Percentiles rank a stretch among this genome's conserved stretches.
phyloP scores from a whole-genome alignment of 2,113 vertebrate genomes.

The Telmatochromis sp. region DNA sequence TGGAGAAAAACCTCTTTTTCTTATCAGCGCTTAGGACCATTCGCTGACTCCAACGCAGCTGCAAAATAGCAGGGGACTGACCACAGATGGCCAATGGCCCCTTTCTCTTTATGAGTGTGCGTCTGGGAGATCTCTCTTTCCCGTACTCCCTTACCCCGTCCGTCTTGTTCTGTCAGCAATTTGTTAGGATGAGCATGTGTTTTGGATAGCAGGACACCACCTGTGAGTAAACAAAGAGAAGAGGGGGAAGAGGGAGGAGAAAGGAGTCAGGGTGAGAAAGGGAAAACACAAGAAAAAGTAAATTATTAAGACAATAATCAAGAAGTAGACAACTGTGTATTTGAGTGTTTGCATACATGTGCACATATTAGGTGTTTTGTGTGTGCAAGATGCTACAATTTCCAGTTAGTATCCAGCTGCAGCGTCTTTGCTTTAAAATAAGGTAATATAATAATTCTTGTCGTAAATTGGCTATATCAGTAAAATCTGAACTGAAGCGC shows the following conservation, averaged over 20 bases:
- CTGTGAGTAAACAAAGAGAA: conserved; percentile 49
- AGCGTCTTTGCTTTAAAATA: neutral
- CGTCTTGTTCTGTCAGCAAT: conserved; percentile 28
- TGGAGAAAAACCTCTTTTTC: conserved; percentile 14
- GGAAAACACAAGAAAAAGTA: conserved; percentile 1
- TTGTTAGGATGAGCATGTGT: conserved; percentile 1
- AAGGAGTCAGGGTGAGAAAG: neutral
- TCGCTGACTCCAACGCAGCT: conserved; percentile 45
- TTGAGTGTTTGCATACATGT: neutral
- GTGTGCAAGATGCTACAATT: neutral
- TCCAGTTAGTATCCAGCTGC: neutral
- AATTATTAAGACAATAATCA: neutral
- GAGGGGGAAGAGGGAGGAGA: neutral
- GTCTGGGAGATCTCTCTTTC: conserved; percentile 2
- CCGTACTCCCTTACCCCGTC: neutral
- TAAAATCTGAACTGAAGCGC: neutral
- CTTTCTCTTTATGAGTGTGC: neutral
- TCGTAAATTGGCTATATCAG: neutral
- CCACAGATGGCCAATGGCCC: conserved; percentile 32
- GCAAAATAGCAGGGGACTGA: conserved; percentile 37
- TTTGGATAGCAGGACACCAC: conserved; percentile 50
- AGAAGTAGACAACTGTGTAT: neutral
- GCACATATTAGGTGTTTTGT: neutral
- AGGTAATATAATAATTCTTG: neutral
- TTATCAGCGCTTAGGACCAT: neutral